Conservation (phyloP, 2,888 invertebrate genomes). For the Eupithecia inturbata region DNA sequence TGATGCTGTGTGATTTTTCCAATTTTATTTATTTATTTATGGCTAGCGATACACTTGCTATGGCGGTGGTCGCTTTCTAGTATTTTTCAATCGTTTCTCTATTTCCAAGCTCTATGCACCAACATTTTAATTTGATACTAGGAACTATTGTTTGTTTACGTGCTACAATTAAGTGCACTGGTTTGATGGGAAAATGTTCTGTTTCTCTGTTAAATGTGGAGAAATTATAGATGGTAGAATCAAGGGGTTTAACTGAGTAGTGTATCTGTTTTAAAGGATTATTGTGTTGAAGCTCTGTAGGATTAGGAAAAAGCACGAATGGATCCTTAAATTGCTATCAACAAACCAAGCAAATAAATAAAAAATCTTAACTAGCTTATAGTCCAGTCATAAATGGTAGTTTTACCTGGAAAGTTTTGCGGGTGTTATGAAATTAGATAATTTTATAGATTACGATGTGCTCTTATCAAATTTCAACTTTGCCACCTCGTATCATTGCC, state of each 20-base stretch:
- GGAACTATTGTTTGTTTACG: constrained; percentile 41
- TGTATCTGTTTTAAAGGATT: background rate
- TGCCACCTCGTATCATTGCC: no score
- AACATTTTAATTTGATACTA: constrained; percentile 39
- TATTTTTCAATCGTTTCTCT: background rate
- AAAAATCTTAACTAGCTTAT: no score
- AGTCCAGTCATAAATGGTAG: no score
- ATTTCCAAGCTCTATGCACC: constrained; percentile 16
- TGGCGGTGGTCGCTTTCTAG: background rate
- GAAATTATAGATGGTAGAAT: background rate
- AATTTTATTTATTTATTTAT: no score
- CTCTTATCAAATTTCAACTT: no score
- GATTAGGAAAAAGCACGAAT: background rate
- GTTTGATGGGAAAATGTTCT: constrained; percentile 36
- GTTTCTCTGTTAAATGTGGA: background rate
- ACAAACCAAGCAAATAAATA: background rate
- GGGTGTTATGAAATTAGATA: no score
- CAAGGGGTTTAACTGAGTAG: background rate
- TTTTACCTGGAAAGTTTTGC: no score
- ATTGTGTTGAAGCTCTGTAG: background rate
- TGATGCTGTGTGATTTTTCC: no score
- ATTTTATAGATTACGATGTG: no score
- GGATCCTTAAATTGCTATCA: background rate
- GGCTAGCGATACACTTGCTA: background rate
- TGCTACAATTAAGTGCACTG: constrained; percentile 35